phyloP scores from a whole-genome alignment of 2,888 invertebrate genomes.

The Hoplodrina ambigua region DNA sequence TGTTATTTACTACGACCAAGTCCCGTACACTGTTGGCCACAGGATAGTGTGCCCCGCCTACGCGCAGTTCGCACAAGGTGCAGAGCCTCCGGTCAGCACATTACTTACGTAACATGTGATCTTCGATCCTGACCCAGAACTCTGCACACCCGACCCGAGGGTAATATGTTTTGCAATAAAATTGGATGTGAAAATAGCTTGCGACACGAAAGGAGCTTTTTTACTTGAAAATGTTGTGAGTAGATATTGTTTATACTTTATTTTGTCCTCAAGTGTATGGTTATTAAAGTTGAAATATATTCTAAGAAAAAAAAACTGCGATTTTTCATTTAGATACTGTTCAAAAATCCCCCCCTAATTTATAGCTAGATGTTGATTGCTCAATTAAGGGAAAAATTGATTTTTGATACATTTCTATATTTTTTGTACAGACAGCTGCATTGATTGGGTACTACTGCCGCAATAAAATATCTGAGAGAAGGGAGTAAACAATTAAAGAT shows the following conservation, averaged over 20 bases:
- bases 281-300: constrained; percentile 18
- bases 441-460: neutral
- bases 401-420: too few relatives aligned
- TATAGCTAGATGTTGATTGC: neutral
- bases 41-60: constrained; percentile 67
- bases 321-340: constrained; percentile 3
- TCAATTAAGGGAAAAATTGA: constrained; percentile 1
- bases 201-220: constrained; percentile 36
- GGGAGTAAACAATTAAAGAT: too few relatives aligned
- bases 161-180: constrained; percentile 65
- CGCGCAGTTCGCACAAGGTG: constrained; percentile 70
- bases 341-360: neutral
- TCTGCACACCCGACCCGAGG: constrained; percentile 57
- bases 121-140: constrained; percentile 69
- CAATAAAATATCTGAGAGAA: neutral
- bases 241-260: constrained; percentile 11
- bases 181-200: constrained; percentile 56
- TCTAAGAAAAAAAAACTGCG: neutral
- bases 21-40: constrained; percentile 64
- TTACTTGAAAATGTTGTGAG: constrained; percentile 8
- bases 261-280: constrained; percentile 28
- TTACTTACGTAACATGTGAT: constrained; percentile 71
- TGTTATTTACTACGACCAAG: constrained; percentile 46
- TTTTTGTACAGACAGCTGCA: too few relatives aligned
- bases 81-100: constrained; percentile 71